These are phyloP conservation scores for Pongo pygmaeus DNA, from an alignment of 2,113 vertebrate species.

Conservation along the genomic window DNA sequence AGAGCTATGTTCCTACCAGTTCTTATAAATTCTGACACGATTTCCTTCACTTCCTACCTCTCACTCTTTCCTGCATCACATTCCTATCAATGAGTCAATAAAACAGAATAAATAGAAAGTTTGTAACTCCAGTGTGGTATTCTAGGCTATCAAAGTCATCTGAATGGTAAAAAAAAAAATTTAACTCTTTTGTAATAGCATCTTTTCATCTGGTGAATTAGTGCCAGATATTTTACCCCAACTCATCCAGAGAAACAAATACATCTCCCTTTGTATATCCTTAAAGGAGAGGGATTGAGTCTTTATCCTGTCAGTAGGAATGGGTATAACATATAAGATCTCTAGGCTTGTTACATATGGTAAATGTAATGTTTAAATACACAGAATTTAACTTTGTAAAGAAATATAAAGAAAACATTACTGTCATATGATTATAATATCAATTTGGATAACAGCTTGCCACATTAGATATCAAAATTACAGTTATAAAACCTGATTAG, in stretches of 20 bases:
- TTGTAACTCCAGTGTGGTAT: fast-evolving
- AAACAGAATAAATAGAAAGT: neutral
- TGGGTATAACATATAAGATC: neutral
- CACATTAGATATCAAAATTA: neutral
- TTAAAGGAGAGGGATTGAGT: neutral
- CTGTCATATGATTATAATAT: neutral
- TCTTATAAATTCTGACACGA: neutral
- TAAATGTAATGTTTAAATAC: neutral
- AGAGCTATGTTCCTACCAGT: neutral
- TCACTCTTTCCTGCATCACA: neutral
- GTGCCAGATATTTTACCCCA: neutral
- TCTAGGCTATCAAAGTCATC: neutral
- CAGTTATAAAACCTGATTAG: neutral
- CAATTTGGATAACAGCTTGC: neutral
- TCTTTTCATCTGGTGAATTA: neutral
- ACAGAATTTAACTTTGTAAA: neutral
- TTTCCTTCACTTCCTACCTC: neutral
- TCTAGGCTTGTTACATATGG: neutral
- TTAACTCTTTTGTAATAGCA: neutral
- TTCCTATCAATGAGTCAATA: neutral
- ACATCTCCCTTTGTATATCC: neutral
- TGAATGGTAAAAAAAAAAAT: neutral
- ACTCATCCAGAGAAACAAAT: neutral
- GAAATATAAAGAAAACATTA: neutral
- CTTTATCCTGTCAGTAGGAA: neutral